Evolutionary conservation across 2,113 vertebrate genomes (phyloP).

Genomic region (Vanacampus margaritifer): DNA sequence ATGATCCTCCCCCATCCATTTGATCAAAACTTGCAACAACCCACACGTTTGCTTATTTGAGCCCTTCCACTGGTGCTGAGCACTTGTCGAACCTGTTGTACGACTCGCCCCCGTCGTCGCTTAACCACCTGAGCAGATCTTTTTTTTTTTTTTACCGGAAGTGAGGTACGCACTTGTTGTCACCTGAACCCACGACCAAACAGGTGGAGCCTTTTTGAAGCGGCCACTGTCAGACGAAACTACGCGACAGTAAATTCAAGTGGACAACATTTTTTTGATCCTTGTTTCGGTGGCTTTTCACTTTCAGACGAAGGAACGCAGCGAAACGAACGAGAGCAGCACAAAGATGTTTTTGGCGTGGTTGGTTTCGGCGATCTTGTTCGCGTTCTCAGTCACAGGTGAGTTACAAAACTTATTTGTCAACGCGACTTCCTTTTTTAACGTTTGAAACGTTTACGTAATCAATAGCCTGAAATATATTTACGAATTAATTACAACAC

Average conservation of each 20-base stretch:
- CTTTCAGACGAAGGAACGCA: neutral
- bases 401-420: slow-evolving; percentile 11
- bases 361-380: slow-evolving; percentile 53
- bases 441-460: neutral
- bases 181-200: slow-evolving; percentile 17
- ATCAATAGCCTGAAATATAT: neutral
- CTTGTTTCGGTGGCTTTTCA: neutral
- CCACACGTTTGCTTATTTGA: neutral
- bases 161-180: slow-evolving; percentile 4
- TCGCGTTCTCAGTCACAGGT: slow-evolving; percentile 56
- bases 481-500: neutral
- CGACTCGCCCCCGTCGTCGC: neutral
- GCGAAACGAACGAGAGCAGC: neutral
- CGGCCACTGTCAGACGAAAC: neutral
- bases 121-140: slow-evolving; percentile 9
- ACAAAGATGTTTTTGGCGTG: slow-evolving; percentile 40
- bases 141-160: slow-evolving; percentile 25
- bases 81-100: slow-evolving; percentile 30
- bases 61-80: neutral
- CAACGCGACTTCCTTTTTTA: neutral
- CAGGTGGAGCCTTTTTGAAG: slow-evolving; percentile 8
- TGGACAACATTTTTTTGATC: neutral
- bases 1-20: neutral
- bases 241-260: neutral
- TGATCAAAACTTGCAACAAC: neutral